These are phyloP conservation scores for Phenganax marumi DNA, from an alignment of 92 coral and sea anemone species.

Conservation along the genomic window DNA sequence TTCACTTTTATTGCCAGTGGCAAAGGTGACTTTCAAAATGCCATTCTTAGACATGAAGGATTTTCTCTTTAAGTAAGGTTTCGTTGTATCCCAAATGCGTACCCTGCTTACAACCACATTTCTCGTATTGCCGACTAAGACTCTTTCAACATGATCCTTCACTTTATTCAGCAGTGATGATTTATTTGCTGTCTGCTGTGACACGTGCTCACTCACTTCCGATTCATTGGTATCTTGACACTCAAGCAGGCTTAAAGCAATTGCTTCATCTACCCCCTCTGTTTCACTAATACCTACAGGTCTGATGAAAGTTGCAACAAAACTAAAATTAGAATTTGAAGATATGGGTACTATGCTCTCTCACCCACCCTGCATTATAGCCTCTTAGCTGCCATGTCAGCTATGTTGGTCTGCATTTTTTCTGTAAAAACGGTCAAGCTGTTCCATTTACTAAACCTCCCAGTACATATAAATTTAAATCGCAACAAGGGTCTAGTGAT, in stretches of 20 bases:
- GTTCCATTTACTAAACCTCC: too few relatives aligned
- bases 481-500: too few relatives aligned
- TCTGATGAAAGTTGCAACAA: conserved; percentile 12
- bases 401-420: too few relatives aligned
- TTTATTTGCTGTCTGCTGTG: conserved; percentile 11
- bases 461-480: too few relatives aligned
- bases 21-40: conserved; percentile 42
- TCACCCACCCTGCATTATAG: too few relatives aligned
- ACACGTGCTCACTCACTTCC: too few relatives aligned
- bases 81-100: conserved; percentile 50
- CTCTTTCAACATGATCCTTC: conserved; percentile 51
- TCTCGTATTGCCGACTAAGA: conserved; percentile 39
- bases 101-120: conserved; percentile 48
- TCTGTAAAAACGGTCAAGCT: too few relatives aligned
- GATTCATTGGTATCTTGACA: conserved; percentile 24
- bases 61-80: conserved; percentile 43
- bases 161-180: conserved; percentile 25
- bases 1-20: conserved; percentile 51
- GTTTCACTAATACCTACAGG: conserved; percentile 55
- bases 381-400: too few relatives aligned
- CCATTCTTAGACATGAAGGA: conserved; percentile 46
- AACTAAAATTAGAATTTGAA: not conserved
- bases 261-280: conserved; percentile 54
- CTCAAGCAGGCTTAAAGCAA: conserved; percentile 35
- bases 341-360: too few relatives aligned